Evolutionary conservation across 2,888 invertebrate species (phyloP).

Genomic region (Clivina fossor): DNA sequence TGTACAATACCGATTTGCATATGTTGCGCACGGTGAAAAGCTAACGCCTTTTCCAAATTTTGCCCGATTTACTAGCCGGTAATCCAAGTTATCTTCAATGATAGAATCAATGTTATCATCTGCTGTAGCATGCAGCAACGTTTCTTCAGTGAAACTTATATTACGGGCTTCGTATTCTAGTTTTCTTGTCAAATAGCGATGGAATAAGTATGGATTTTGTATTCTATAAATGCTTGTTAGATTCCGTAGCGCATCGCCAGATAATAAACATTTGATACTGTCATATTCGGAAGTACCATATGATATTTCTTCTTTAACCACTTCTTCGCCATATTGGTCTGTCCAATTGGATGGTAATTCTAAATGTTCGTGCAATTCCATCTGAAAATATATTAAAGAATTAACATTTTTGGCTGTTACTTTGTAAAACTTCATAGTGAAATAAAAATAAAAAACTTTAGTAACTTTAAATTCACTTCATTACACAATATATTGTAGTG

Average conservation of each 20-base stretch:
- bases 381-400: constrained; percentile 3
- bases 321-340: constrained; percentile 8
- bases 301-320: constrained; percentile 7
- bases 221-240: constrained; percentile 40
- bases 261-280: not conserved
- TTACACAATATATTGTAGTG: too few species aligned
- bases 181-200: constrained; percentile 42
- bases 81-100: constrained; percentile 45
- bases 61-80: constrained; percentile 41
- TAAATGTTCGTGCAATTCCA: not conserved
- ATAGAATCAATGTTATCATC: constrained; percentile 43
- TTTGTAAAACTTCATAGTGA: too few species aligned
- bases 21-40: constrained; percentile 43
- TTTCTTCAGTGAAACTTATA: constrained; percentile 15
- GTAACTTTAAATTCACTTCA: too few species aligned
- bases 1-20: constrained; percentile 43
- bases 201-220: constrained; percentile 44
- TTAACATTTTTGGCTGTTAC: too few species aligned
- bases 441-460: too few species aligned
- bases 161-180: constrained; percentile 43
- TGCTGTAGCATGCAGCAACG: constrained; percentile 45
- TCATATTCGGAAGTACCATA: not conserved
- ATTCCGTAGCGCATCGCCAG: not conserved
- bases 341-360: constrained; percentile 9
- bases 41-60: constrained; percentile 48